These are phyloP conservation scores for Ammodramus savannarum DNA, from an alignment of 2,113 vertebrate genomes.

Conservation along the genomic window DNA sequence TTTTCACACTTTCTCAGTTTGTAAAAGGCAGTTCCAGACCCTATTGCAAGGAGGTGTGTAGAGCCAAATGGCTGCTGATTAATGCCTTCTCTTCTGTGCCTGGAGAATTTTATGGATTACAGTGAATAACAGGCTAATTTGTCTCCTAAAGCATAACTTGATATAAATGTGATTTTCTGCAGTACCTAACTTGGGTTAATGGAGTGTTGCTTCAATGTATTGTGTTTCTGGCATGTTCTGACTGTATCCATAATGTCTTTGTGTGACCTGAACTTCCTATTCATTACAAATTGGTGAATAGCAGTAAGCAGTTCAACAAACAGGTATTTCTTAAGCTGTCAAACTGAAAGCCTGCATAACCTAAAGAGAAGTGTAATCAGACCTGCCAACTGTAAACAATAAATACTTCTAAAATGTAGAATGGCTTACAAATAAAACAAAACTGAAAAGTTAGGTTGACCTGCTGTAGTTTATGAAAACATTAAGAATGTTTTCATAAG, in stretches of 20 bases:
- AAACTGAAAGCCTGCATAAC: not conserved
- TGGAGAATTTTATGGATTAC: not conserved
- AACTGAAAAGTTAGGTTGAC: not conserved
- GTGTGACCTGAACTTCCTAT: not conserved
- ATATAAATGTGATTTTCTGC: constrained; percentile 5
- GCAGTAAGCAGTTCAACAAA: constrained; percentile 10
- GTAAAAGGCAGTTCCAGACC: not conserved
- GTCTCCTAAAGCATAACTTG: not conserved
- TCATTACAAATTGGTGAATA: not conserved
- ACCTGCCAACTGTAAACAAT: not conserved
- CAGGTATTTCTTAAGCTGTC: constrained; percentile 14
- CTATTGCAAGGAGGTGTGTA: not conserved
- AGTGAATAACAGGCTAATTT: constrained; percentile 27
- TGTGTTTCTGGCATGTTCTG: not conserved
- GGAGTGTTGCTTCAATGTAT: not conserved
- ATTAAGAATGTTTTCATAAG: not conserved
- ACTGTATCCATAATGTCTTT: not conserved
- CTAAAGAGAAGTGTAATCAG: not conserved
- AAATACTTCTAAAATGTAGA: not conserved
- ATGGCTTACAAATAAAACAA: not conserved
- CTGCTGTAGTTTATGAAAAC: not conserved
- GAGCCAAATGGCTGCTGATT: not conserved
- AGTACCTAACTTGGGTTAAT: not conserved
- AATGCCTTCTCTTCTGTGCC: not conserved
- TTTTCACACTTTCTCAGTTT: not conserved